These are phyloP conservation scores for Plecotus auritus DNA, from an alignment of 2,113 vertebrate genomes.

Conservation along the genomic window DNA sequence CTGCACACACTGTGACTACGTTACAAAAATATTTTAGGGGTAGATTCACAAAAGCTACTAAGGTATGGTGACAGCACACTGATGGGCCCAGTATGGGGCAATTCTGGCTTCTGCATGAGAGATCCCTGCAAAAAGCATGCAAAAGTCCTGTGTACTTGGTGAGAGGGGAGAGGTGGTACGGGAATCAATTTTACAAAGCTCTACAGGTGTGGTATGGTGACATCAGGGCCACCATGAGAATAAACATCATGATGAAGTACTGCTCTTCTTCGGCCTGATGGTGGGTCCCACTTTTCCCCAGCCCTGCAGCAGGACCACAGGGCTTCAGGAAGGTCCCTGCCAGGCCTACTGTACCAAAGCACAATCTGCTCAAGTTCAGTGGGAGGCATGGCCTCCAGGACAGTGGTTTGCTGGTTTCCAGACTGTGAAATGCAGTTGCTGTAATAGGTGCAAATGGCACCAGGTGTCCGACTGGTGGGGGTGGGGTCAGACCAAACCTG, in stretches of 20 bases:
- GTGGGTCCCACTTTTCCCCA: rapidly evolving
- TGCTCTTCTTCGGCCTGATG: neutral
- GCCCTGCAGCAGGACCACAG: neutral
- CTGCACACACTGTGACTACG: neutral
- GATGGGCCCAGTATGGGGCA: neutral
- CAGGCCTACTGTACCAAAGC: rapidly evolving
- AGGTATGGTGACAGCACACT: neutral
- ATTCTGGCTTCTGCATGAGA: neutral
- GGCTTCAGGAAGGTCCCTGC: neutral
- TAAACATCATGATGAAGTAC: neutral
- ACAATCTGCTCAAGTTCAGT: rapidly evolving
- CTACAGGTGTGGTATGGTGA: neutral
- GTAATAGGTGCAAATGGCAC: too few species aligned
- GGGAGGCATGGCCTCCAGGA: neutral
- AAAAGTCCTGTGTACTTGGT: neutral
- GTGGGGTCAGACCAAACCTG: too few species aligned
- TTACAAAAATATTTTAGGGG: neutral
- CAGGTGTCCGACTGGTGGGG: too few species aligned
- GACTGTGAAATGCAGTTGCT: neutral
- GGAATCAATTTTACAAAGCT: neutral
- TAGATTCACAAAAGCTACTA: neutral
- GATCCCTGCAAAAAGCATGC: neutral
- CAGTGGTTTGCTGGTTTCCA: neutral
- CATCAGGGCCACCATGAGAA: neutral
- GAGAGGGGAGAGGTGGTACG: neutral